Percentiles rank a stretch among this genome's conserved stretches.
phyloP scores from a whole-genome alignment of 2,888 invertebrate genomes.

The Pecten maximus region DNA sequence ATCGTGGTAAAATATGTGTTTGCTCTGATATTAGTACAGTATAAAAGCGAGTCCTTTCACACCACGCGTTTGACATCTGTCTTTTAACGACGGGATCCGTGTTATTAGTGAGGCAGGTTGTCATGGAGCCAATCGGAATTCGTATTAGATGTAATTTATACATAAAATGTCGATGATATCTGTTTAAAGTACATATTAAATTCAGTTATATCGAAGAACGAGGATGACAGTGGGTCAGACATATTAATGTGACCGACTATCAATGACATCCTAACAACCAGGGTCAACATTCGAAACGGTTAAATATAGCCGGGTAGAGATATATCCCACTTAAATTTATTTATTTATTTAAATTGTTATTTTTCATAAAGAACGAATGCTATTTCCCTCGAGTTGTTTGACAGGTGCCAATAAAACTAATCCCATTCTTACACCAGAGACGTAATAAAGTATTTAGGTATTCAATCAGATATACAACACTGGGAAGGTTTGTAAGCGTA shows the following conservation, averaged over 20 bases:
- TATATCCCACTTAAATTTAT: not conserved
- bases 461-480: too few relatives aligned
- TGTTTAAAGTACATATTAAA: constrained; percentile 9
- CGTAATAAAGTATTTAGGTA: not conserved
- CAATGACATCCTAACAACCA: not conserved
- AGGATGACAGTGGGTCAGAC: not conserved
- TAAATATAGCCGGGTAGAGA: not conserved
- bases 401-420: not conserved
- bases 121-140: not conserved
- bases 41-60: not conserved
- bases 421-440: not conserved
- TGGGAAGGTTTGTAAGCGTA: too few relatives aligned
- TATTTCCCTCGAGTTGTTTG: not conserved
- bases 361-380: not conserved
- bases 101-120: not conserved
- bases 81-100: not conserved
- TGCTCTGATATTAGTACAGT: not conserved
- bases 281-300: not conserved
- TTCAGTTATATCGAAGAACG: not conserved
- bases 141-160: not conserved
- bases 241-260: not conserved
- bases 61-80: not conserved
- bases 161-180: not conserved
- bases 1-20: not conserved
- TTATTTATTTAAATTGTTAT: not conserved